phyloP scores from a whole-genome alignment of 2,888 invertebrate species.

The Catocala sponsa region DNA sequence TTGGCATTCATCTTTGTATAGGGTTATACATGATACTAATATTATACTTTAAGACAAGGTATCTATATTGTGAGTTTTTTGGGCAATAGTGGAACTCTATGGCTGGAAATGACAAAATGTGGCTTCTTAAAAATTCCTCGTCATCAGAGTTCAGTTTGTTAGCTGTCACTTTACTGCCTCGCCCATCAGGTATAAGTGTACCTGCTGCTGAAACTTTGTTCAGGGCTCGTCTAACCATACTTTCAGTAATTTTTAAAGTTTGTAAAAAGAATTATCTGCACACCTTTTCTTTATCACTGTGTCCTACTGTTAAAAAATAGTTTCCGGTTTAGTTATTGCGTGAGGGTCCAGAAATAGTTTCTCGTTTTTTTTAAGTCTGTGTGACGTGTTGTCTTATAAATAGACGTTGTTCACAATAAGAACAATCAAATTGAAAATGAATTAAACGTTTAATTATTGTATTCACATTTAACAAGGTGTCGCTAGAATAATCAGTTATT shows the following conservation, averaged over 20 bases:
- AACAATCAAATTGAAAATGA: too few relatives aligned
- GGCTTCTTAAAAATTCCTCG: slow-evolving; percentile 23
- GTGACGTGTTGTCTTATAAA: too few relatives aligned
- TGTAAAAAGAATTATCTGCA: too few relatives aligned
- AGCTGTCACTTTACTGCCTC: slow-evolving; percentile 16
- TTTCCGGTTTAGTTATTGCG: too few relatives aligned
- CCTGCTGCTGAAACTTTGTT: neutral
- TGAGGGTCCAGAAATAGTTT: too few relatives aligned
- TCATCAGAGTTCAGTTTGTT: slow-evolving; percentile 3
- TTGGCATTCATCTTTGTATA: slow-evolving; percentile 8
- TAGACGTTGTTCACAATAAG: too few relatives aligned
- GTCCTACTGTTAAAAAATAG: too few relatives aligned
- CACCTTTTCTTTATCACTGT: too few relatives aligned
- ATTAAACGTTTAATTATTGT: too few relatives aligned
- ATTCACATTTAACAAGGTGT: too few relatives aligned
- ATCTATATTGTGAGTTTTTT: slow-evolving; percentile 6
- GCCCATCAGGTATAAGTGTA: slow-evolving; percentile 17
- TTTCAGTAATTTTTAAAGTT: neutral
- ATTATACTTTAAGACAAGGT: slow-evolving; percentile 18
- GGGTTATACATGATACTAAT: slow-evolving; percentile 11
- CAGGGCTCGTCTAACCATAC: neutral
- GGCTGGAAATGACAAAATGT: slow-evolving; percentile 42
- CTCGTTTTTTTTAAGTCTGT: too few relatives aligned
- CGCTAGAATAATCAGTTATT: too few relatives aligned
- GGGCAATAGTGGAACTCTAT: slow-evolving; percentile 46